Evolutionary conservation across 2,113 vertebrate genomes (phyloP), one percentile per base, ranked within the genome.

Genomic region (Cyanoderma ruficeps): DNA sequence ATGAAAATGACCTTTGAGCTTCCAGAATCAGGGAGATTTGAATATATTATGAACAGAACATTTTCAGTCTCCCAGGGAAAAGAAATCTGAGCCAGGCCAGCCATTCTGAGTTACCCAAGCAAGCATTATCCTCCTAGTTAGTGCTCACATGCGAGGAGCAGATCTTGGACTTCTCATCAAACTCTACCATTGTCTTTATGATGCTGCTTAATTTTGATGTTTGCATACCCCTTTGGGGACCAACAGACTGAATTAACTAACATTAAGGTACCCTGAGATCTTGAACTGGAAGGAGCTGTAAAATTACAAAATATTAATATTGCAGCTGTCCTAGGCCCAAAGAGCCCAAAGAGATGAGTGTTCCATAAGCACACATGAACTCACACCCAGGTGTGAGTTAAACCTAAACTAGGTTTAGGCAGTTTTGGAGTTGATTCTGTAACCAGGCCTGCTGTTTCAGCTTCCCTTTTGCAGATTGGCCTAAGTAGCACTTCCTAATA

Each of bases 1-100:
- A 95, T 92, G 88, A 96, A 97, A 97, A 96, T 96, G 93, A 94
- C 95, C 91, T 89, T 86, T 93, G 85, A 95, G 92, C 83, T 92
- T 88, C 88, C 53, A 89, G 93, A 95, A 96, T 94, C 80, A 39
- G 86, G 53, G 92, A 95, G 83, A 92, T 95, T 95, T 87, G 60
- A 90, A 94, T 89, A 76, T 76, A 93, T 97, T 94, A 95, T 82
- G 96, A 95, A 76, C 72, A 86, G 90, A 96, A 85, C 64, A 75
- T 64, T 93, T 94, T 89, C 53, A 84, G 56, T 76, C 93, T 94
- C 92, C 21, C 0, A 4, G 65, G 85, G 61, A 75, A 86, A 82
- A 94, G 79, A 90, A 88, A 92, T 85, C 76, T 87, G 89, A 92
- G 69, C 83, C 92, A 92, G 83, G 41, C 72, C 83, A 87, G 84